A percentile compares a stretch with the other conserved stretches of the same genome.
Evolutionary conservation across 2,797 vertebrate species (phyloP).

Genomic region (Siniperca undulata): DNA sequence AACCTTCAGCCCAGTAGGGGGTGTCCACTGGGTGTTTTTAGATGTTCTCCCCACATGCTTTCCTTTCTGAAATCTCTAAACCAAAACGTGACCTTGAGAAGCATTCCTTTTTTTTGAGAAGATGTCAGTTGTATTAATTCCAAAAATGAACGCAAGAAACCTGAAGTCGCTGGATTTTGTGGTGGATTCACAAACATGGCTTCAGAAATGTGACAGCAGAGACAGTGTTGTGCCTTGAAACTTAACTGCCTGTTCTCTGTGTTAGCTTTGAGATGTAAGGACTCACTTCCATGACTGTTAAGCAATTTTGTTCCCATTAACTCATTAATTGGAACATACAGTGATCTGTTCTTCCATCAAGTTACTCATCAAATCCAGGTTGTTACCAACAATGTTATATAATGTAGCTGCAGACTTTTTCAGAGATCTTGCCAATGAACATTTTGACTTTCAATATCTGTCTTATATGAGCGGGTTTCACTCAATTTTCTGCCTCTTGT

Average conservation of each 20-base stretch:
- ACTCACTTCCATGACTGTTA: slow-evolving; percentile 25
- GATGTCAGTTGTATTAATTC: slow-evolving; percentile 23
- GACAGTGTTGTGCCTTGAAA: slow-evolving; percentile 41
- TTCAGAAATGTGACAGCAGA: slow-evolving; percentile 18
- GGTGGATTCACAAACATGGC: slow-evolving; percentile 18
- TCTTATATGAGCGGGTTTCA: slow-evolving; percentile 31
- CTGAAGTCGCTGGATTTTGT: slow-evolving; percentile 8
- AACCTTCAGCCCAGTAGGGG: not conserved
- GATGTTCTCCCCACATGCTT: not conserved
- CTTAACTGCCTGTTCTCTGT: slow-evolving; percentile 18
- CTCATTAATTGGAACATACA: slow-evolving; percentile 2
- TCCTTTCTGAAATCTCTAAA: slow-evolving; percentile 23
- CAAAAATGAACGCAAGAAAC: slow-evolving; percentile 28
- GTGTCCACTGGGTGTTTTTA: slow-evolving; percentile 13
- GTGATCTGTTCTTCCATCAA: slow-evolving; percentile 51
- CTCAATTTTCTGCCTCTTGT: slow-evolving; percentile 43
- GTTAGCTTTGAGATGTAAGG: slow-evolving; percentile 21
- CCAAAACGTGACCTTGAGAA: slow-evolving; percentile 37
- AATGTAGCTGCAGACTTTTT: slow-evolving; percentile 21
- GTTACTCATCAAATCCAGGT: slow-evolving; percentile 25
- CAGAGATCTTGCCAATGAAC: slow-evolving; percentile 58
- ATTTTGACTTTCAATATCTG: slow-evolving; percentile 37
- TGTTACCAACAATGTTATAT: slow-evolving; percentile 6
- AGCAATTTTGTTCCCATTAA: slow-evolving; percentile 13
- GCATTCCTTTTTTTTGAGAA: not conserved